Conservation (phyloP, 2,113 vertebrate species). For the Gobiocypris rarus region DNA sequence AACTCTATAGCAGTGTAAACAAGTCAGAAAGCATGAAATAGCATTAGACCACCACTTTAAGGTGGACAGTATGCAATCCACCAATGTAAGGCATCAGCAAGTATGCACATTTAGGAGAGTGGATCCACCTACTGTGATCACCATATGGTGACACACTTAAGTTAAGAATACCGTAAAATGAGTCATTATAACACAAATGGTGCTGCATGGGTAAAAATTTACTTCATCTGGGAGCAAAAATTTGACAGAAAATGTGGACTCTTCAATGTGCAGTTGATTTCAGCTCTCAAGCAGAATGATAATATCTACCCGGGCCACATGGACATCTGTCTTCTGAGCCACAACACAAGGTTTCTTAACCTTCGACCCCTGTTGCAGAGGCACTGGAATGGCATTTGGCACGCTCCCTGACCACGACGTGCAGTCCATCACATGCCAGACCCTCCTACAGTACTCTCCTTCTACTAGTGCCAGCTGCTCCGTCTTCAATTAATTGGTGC, state of each 20-base stretch:
- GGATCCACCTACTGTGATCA: not conserved
- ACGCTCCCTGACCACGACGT: slow-evolving; percentile 33
- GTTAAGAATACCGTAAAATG: not conserved
- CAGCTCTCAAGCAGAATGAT: not conserved
- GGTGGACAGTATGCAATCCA: not conserved
- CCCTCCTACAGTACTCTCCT: slow-evolving; percentile 87
- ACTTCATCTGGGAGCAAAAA: no score
- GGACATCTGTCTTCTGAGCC: slow-evolving; percentile 58
- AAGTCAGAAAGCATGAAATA: no score
- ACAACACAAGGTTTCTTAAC: slow-evolving; percentile 55
- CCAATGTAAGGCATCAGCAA: not conserved
- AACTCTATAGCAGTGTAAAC: no score
- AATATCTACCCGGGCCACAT: slow-evolving; percentile 20
- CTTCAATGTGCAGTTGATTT: not conserved
- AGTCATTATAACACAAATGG: slow-evolving; percentile 19
- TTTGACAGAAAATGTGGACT: not conserved
- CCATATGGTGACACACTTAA: not conserved
- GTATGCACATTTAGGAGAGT: not conserved
- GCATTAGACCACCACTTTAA: no score
- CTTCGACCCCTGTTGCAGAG: slow-evolving; percentile 60
- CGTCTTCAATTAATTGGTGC: slow-evolving; percentile 68
- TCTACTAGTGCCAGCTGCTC: slow-evolving; percentile 85
- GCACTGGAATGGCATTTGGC: slow-evolving; percentile 62
- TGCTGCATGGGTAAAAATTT: no score
- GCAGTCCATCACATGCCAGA: slow-evolving; percentile 72